These are phyloP conservation scores for Palaemon carinicauda DNA, from an alignment of 1,140 invertebrate species.

Conservation along the genomic window DNA sequence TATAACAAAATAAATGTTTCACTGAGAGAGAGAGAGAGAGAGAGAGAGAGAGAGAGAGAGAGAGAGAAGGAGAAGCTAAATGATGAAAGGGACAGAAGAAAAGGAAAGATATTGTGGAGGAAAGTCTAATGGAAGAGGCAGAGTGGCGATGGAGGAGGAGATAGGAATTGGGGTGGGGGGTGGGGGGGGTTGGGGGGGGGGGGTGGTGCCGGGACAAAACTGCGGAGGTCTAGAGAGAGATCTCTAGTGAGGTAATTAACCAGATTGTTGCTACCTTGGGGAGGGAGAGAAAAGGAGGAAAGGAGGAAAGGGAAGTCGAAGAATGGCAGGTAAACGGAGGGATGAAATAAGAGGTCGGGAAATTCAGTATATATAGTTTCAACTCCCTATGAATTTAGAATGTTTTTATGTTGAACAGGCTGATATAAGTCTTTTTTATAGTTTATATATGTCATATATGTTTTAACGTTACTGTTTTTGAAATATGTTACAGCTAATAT, in stretches of 20 bases:
- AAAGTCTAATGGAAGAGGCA: not conserved
- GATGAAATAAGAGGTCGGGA: not conserved
- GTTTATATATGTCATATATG: no score
- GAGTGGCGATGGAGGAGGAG: no score
- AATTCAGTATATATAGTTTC: no score
- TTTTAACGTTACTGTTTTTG: no score
- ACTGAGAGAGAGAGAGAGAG: no score
- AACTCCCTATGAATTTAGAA: no score
- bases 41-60: no score
- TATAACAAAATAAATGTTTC: no score
- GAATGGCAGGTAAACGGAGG: not conserved
- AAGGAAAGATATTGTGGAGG: not conserved
- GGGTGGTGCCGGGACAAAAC: not conserved
- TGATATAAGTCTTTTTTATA: no score
- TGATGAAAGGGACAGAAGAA: not conserved
- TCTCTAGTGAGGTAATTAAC: conserved; percentile 39
- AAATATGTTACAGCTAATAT: no score
- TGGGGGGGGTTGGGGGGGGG: not conserved
- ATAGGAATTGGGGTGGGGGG: no score
- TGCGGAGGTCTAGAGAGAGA: not conserved
- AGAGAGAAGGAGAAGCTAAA: not conserved
- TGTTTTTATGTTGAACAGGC: no score
- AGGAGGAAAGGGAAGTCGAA: not conserved
- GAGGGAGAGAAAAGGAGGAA: not conserved
- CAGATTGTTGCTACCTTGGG: conserved; percentile 39